phyloP scores from a whole-genome alignment of 2,888 invertebrate species.

The Pollenia angustigena region DNA sequence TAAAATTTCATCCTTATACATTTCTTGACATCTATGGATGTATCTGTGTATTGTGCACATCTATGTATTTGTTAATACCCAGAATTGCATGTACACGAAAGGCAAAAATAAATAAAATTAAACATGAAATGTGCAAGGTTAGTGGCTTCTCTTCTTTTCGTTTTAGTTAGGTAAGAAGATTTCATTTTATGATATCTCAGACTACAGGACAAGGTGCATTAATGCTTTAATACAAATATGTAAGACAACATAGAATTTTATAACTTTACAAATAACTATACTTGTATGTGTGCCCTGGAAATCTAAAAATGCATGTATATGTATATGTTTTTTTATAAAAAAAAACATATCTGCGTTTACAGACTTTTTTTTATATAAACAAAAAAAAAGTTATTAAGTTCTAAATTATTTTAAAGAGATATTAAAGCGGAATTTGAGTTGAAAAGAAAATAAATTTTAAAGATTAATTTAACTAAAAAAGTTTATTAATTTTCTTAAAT shows the following conservation, averaged over 20 bases:
- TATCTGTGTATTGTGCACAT: neutral
- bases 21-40: neutral
- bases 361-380: slow-evolving; percentile 3
- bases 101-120: neutral
- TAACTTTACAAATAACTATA: neutral
- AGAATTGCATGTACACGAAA: neutral
- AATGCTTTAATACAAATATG: slow-evolving; percentile 18
- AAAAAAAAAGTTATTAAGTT: slow-evolving; percentile 15
- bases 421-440: neutral
- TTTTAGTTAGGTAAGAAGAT: slow-evolving; percentile 29
- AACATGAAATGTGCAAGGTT: slow-evolving; percentile 55
- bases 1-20: slow-evolving; percentile 27
- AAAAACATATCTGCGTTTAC: neutral
- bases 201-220: slow-evolving; percentile 44
- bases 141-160: slow-evolving; percentile 33
- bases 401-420: slow-evolving; percentile 7
- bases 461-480: too few relatives aligned
- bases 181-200: slow-evolving; percentile 58
- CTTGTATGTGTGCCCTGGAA: neutral
- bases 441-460: neutral
- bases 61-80: slow-evolving; percentile 20
- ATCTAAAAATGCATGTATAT: neutral
- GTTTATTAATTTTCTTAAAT: too few relatives aligned
- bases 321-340: neutral
- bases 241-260: neutral